Evolutionary conservation across 1,140 invertebrate species (phyloP).

Genomic region (Cydia fagiglandana): DNA sequence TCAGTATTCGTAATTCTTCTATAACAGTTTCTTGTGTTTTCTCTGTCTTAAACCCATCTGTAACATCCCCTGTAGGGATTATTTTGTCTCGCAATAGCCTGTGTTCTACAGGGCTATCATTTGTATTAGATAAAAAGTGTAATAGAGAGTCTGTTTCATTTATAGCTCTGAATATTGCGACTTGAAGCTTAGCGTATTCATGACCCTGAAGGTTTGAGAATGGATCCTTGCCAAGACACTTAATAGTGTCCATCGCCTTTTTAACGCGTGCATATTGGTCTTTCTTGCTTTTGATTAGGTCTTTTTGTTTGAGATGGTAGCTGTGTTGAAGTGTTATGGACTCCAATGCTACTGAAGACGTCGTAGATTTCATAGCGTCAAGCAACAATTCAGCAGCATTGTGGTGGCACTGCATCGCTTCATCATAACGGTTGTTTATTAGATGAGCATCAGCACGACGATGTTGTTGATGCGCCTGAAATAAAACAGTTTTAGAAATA

Average conservation of each 20-base stretch:
- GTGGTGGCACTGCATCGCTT: conserved; percentile 83
- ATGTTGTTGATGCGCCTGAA: conserved; percentile 83
- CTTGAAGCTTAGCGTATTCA: conserved; percentile 75
- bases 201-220: conserved; percentile 53
- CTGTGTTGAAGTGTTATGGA: conserved; percentile 82
- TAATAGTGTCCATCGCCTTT: conserved; percentile 79
- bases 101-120: conserved; percentile 47
- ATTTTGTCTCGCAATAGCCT: conserved; percentile 47
- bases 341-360: conserved; percentile 78
- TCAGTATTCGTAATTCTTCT: conserved; percentile 82
- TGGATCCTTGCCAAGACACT: conserved; percentile 68
- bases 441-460: conserved; percentile 82
- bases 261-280: conserved; percentile 81
- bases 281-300: conserved; percentile 78
- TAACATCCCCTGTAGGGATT: conserved; percentile 48
- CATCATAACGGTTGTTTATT: conserved; percentile 80
- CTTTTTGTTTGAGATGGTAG: conserved; percentile 82
- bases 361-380: conserved; percentile 79
- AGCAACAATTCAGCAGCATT: conserved; percentile 80
- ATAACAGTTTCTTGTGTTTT: conserved; percentile 81
- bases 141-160: conserved; percentile 83
- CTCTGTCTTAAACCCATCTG: conserved; percentile 76
- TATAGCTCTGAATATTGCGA: conserved; percentile 81
- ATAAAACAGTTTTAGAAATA: conserved; percentile 34
- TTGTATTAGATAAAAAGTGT: conserved; percentile 62